Conservation (phyloP, 1,140 invertebrate species). For the Heliothis subflexa region DNA sequence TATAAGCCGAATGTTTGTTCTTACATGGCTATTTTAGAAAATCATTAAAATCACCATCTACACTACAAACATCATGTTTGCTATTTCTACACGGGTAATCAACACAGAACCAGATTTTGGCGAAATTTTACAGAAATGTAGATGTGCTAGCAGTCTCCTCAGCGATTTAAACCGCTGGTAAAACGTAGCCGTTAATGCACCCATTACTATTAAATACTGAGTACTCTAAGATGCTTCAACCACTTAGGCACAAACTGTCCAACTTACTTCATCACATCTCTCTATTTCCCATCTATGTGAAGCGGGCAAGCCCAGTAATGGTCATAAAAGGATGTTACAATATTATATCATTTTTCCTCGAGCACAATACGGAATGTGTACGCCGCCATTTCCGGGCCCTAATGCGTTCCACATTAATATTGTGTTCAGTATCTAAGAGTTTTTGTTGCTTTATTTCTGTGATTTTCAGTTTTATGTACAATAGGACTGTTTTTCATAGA, state of each 20-base stretch:
- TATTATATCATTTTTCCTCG: conserved; percentile 80
- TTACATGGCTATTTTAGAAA: too few species aligned
- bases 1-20: too few species aligned
- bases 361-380: conserved; percentile 70
- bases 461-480: background rate
- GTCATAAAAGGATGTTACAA: conserved; percentile 83
- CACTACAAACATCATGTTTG: too few species aligned
- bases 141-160: too few species aligned
- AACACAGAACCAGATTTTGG: too few species aligned
- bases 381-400: conserved; percentile 76
- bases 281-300: conserved; percentile 23
- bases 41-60: too few species aligned
- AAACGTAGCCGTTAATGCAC: too few species aligned
- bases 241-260: conserved; percentile 24
- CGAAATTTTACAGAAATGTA: too few species aligned
- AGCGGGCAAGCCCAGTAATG: conserved; percentile 71
- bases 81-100: too few species aligned
- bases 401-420: conserved; percentile 73
- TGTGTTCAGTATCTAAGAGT: conserved; percentile 31
- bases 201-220: too few species aligned
- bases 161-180: too few species aligned
- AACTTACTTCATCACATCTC: background rate
- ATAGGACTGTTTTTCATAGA: too few species aligned
- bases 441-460: conserved; percentile 35
- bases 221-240: background rate